Conservation (phyloP, 2,113 vertebrate species). For the Capreolus pygargus region DNA sequence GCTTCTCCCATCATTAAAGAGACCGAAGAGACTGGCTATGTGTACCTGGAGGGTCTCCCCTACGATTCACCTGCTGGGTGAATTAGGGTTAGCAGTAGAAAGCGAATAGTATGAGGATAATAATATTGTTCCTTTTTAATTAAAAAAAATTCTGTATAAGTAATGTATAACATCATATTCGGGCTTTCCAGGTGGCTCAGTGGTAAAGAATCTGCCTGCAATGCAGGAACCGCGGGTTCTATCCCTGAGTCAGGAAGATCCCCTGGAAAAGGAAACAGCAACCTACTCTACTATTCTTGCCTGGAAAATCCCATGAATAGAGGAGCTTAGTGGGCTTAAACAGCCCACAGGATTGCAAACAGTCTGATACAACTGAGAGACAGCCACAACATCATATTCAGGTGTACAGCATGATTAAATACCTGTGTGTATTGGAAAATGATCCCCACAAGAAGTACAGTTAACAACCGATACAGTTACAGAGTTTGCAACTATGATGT, state of each 20-base stretch:
- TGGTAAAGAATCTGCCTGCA: background rate
- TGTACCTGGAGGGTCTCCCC: background rate
- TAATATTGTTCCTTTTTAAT: background rate
- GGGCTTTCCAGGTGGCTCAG: background rate
- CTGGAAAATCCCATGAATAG: background rate
- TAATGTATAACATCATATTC: background rate
- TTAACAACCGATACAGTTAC: background rate
- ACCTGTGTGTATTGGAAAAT: background rate
- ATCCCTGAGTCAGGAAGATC: background rate
- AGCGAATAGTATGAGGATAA: background rate
- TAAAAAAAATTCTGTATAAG: background rate
- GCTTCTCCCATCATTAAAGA: background rate
- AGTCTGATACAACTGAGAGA: background rate
- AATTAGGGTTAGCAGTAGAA: background rate
- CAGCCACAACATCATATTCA: background rate
- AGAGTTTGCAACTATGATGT: background rate
- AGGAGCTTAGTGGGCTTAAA: background rate
- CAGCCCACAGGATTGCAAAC: background rate
- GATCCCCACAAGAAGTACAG: background rate
- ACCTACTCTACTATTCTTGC: background rate
- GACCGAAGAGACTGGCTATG: background rate
- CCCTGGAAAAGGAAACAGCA: background rate
- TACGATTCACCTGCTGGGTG: background rate
- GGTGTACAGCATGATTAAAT: background rate
- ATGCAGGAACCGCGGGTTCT: accelerated